Base-by-base conservation (phyloP, 2,888 invertebrate species). In the Pinctada fucata region DNA sequence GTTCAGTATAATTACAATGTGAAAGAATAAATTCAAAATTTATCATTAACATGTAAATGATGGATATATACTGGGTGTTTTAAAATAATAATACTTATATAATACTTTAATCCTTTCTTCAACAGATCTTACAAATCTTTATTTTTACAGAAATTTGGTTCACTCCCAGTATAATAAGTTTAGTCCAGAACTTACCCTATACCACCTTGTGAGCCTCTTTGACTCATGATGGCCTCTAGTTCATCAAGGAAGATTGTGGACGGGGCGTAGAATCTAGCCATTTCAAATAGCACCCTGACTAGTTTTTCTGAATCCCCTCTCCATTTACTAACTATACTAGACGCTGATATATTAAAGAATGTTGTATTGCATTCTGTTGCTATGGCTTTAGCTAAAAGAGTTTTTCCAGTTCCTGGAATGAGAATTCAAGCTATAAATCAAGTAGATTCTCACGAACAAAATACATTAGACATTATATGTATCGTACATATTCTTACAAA, bases 241-340 rank as follows among this genome's bases (percentile, higher is more conserved):
- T 98, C 98, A 91, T 98, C 98, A 72, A 98, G 95, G 92, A 98
- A 98, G 87, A 98, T 96, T 8, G 97, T 96, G 0, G 97, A 96
- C 0, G 98, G 98, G 0, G 97, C 95, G 90, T 96, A 95, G 90
- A 95, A 95, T 63, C 95, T 94, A 0, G 98, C 98, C 93, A 97
- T 94, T 86, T 97, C 97, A 92, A 97, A 97, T 68, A 98, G 93
- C 0, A 97, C 96, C 93, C 97, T 95, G 67, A 98, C 94, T 86
- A 97, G 95, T 93, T 97, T 98, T 93, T 98, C 98, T 0, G 97
- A 97, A 87, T 99, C 98, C 0, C 98, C 98, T 51, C 98, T 94
- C 98, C 98, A 98, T 93, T 99, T 99, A 89, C 97, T 97, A n/a
- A 97, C 95, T 67, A 98, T 94, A 2, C 96, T 95, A 88, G 97